phyloP scores from a whole-genome alignment of 2,797 vertebrate genomes.

The Hydrocynus forskahlii region DNA sequence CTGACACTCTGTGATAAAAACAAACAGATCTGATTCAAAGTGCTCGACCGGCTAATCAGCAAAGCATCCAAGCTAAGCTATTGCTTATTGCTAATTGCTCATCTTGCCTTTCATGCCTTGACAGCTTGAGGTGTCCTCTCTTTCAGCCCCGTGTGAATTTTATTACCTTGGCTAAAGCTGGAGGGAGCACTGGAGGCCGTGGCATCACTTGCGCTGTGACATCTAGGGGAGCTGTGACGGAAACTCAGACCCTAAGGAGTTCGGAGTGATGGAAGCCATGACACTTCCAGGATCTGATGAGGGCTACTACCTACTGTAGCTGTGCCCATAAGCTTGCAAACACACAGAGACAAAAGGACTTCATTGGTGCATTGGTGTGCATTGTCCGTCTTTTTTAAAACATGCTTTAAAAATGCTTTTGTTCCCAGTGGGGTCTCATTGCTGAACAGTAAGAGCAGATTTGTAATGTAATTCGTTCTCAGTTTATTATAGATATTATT shows the following conservation, averaged over 20 bases:
- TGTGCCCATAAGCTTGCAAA: not conserved
- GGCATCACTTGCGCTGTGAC: slow-evolving; percentile 33
- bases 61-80: slow-evolving; percentile 32
- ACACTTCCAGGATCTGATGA: slow-evolving; percentile 43
- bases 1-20: not conserved
- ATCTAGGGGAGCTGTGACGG: slow-evolving; percentile 27
- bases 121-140: slow-evolving; percentile 1
- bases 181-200: slow-evolving; percentile 27
- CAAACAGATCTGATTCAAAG: slow-evolving; percentile 5
- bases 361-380: slow-evolving; percentile 40
- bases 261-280: slow-evolving; percentile 18
- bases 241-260: slow-evolving; percentile 7
- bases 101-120: slow-evolving; percentile 22
- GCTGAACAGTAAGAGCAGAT: too few relatives aligned
- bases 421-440: too few relatives aligned
- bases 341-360: not conserved
- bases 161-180: slow-evolving; percentile 27
- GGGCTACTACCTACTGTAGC: slow-evolving; percentile 14
- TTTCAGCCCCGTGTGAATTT: slow-evolving; percentile 10
- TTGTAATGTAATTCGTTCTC: too few relatives aligned
- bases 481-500: too few relatives aligned
- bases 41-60: slow-evolving; percentile 18
- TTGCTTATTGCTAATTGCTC: not conserved
- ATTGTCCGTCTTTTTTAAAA: slow-evolving; percentile 19
- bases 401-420: too few relatives aligned